Base-by-base conservation (phyloP, 1,140 invertebrate genomes). In the Metaphire vulgaris region DNA sequence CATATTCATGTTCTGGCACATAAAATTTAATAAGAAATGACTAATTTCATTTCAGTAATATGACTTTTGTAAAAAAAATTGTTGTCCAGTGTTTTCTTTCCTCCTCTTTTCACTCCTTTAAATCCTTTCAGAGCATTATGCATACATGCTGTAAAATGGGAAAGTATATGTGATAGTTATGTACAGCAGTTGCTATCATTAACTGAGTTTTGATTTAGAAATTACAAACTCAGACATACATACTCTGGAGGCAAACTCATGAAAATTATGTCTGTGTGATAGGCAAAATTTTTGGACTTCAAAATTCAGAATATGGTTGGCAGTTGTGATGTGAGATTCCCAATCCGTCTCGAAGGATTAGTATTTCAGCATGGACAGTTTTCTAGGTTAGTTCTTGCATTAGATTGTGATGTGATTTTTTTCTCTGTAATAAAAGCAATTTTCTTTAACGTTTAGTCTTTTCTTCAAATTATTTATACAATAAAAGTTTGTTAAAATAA, bases 241-340 rank as follows among this genome's bases (percentile, higher is more conserved):
- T n/a, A 41, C 16, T 72, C 74, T 29, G n/a, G 31, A 77, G 29
- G 69, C 67, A 1, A 21, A 70, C 30, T 12, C 33, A 65, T 56
- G 31, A 80, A 77, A 66, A 75, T 78, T 77, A 76, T 79, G n/a
- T 2, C 26, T 77, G 79, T 80, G 66, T 72, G 90, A 75, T 88
- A 97, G 91, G 97, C 97, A 2, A 99, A 99, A 87, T 99, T 99
- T 87, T 89, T 97, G 71, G 96, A 99, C 83, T 99, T 99, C 84
- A 99, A 99, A 90, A 97, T 99, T 80, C 97, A 99, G 88, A 99
- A 99, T 85, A 99, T 99, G 96, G 98, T 99, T 66, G 98, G 96
- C 15, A 98, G 95, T 83, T 99, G 96, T 88, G 97, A 99, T 88
- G 96, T 99, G 0, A 98, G 97, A 86, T 99, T 99, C 88, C 96